These are phyloP conservation scores for Syngnathus typhle DNA, from an alignment of 2,113 vertebrate genomes.

Conservation along the genomic window DNA sequence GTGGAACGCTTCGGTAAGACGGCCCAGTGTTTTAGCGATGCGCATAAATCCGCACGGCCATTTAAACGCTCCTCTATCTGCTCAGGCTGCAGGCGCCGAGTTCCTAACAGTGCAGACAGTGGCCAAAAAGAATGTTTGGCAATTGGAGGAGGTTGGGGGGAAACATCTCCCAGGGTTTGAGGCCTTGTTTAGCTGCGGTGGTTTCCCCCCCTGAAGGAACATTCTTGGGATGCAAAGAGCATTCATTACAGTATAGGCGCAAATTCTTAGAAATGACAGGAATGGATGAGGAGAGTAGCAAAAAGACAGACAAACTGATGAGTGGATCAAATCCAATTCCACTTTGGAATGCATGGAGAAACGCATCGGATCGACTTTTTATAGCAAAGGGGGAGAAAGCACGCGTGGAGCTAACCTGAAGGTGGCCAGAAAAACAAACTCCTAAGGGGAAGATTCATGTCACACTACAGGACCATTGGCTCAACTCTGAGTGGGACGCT, in stretches of 20 bases:
- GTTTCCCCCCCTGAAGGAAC: constrained; percentile 18
- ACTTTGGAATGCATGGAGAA: too few relatives aligned
- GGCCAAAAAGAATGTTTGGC: constrained; percentile 47
- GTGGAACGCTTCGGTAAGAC: constrained; percentile 41
- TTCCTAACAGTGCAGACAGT: constrained; percentile 47
- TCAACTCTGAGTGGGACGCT: constrained; percentile 22
- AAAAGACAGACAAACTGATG: too few relatives aligned
- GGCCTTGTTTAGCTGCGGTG: constrained; percentile 43
- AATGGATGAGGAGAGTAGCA: neutral
- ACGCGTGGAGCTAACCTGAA: too few relatives aligned
- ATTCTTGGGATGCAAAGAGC: neutral
- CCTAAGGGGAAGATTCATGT: neutral
- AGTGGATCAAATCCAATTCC: too few relatives aligned
- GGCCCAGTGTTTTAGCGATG: constrained; percentile 46
- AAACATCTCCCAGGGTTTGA: constrained; percentile 42
- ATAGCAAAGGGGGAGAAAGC: too few relatives aligned
- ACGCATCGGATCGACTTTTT: too few relatives aligned
- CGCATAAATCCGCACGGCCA: constrained; percentile 49
- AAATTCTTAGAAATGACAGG: neutral
- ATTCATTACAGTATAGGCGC: neutral
- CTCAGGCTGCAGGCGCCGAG: constrained; percentile 36
- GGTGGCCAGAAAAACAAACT: neutral
- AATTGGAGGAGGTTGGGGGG: constrained; percentile 14
- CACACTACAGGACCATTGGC: constrained; percentile 15
- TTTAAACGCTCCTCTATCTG: constrained; percentile 47